Evolutionary conservation across 2,888 invertebrate species (phyloP).

Genomic region (Oscheius sp.): DNA sequence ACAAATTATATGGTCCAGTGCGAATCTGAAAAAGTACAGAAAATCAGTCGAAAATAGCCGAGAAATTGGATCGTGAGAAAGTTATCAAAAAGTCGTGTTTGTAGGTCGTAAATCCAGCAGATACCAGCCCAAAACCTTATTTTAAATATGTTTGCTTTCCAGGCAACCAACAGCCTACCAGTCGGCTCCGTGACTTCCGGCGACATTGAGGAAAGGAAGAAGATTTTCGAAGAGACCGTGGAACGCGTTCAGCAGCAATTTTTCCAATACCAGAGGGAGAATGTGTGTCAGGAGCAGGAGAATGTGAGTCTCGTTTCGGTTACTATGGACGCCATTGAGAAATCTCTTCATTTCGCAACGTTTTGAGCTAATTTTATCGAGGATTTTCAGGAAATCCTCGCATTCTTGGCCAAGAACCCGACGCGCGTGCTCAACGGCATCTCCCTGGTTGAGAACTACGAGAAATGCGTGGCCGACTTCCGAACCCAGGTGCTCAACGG

Average conservation of each 20-base stretch:
- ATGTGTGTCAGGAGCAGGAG: constrained; percentile 69
- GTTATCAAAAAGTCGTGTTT: no score
- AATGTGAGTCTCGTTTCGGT: constrained; percentile 44
- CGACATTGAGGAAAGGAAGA: constrained; percentile 69
- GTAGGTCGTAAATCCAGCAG: no score
- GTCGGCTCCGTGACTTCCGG: constrained; percentile 19
- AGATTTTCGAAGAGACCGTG: constrained; percentile 70
- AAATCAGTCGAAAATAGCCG: no score
- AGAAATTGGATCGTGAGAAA: no score
- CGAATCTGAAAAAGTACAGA: no score
- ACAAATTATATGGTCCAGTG: no score
- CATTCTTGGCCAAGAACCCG: constrained; percentile 63
- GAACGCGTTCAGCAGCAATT: constrained; percentile 69
- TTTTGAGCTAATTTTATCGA: background rate
- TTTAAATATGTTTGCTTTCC: background rate
- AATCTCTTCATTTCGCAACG: background rate
- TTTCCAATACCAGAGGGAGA: constrained; percentile 68
- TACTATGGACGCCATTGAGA: background rate
- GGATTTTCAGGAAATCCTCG: constrained; percentile 60
- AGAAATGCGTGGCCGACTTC: constrained; percentile 65
- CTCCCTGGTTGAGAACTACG: constrained; percentile 60
- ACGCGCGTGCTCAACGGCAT: constrained; percentile 66
- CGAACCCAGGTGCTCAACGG: constrained; percentile 64
- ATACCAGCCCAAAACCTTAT: no score
- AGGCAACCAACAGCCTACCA: constrained; percentile 6